Evolutionary conservation across 2,113 vertebrate species (phyloP), one percentile per base, ranked within the genome.

Genomic region (Piprites chloris): DNA sequence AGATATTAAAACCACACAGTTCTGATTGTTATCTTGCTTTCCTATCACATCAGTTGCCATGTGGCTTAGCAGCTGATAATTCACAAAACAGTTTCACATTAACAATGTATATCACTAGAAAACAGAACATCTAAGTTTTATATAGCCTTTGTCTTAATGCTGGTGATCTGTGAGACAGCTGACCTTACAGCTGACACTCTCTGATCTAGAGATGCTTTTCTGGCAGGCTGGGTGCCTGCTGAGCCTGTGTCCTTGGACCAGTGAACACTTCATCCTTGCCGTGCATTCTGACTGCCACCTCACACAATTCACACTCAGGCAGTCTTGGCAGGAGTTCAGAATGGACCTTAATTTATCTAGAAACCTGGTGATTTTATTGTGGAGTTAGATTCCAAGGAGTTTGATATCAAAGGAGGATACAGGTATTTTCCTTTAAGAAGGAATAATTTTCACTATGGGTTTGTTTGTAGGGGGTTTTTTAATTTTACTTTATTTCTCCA

Each of bases 11-110:
- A 49, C 66, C 76, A 14, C 73, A 53, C 14, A 2, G 4, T 86
- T 78, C 17, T 16, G 72, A 39, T 95, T 55, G 18, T 46, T 92
- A 22, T 92, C 65, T 85, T 79, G 53, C 80, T 82, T 88, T 89
- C 44, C 0, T 78, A 49, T 65, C 85, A 32, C 63, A 56, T 69
- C 55, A 42, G 68, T 91, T 90, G 73, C 65, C 69, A 12, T 46
- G 41, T 75, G 95, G 69, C 59, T 90, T 87, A 85, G 76, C 75
- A 78, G 72, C 46, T 89, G 90, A 94, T 96, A 90, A 92, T 76
- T 85, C 86, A 53, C 74, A 53, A 71, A 93, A 69, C 6, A 2
- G 86, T 78, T 94, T 84, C 44, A n/a, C 68, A 22, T 68, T 56
- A 84, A n/a, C 58, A 9, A 65, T 30, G 35, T 44, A 1, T 83